A percentile compares a stretch with the other conserved stretches of the same genome.
Evolutionary conservation across 64 coral and sea anemone genomes (phyloP).

Genomic region (Montipora efflorescens): DNA sequence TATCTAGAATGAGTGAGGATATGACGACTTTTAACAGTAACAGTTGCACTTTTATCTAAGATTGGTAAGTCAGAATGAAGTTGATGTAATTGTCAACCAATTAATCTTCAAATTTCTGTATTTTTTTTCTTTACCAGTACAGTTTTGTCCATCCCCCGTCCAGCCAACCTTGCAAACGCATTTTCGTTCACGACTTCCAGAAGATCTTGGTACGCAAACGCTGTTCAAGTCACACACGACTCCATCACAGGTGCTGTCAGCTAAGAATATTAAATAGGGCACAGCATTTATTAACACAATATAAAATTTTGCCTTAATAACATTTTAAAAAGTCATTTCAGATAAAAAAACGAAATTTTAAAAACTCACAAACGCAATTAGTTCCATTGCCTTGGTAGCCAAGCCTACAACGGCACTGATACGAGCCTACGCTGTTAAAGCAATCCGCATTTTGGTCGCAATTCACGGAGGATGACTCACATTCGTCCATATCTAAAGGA

Average conservation of each 20-base stretch:
- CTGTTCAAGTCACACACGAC: constrained; percentile 50
- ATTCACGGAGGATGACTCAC: constrained; percentile 5
- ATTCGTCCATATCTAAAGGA: constrained; percentile 78
- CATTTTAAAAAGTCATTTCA: no score
- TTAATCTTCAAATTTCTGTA: no score
- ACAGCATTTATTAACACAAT: no score
- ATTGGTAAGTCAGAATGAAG: no score
- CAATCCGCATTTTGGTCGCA: constrained; percentile 81
- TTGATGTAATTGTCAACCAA: no score
- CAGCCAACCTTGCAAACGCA: constrained; percentile 53
- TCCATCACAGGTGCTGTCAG: constrained; percentile 75
- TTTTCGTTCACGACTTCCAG: neutral
- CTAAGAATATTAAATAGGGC: neutral
- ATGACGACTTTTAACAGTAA: no score
- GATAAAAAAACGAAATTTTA: no score
- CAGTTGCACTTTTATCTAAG: no score
- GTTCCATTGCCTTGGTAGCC: constrained; percentile 85
- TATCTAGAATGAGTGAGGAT: constrained; percentile 21
- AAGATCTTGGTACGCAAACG: constrained; percentile 24
- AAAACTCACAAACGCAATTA: constrained; percentile 66
- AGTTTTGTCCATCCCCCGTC: constrained; percentile 43
- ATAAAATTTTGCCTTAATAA: no score
- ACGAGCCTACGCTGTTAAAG: constrained; percentile 77
- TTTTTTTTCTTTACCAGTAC: constrained; percentile 4
- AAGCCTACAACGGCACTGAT: constrained; percentile 69